phyloP scores from a whole-genome alignment of 2,113 vertebrate genomes.

The Uria lomvia region DNA sequence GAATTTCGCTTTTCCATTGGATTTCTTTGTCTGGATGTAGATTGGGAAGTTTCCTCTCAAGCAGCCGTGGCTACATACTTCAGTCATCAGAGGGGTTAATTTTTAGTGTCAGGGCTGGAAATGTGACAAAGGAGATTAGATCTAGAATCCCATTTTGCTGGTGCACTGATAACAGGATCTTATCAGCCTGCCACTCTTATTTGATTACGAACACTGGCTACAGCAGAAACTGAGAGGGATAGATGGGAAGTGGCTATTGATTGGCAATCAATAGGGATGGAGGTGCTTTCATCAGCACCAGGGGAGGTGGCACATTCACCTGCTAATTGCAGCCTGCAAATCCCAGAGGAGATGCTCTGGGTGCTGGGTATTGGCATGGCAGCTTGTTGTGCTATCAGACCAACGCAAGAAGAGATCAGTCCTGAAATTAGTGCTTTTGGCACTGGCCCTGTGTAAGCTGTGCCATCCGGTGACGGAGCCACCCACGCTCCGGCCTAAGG shows the following conservation, averaged over 20 bases:
- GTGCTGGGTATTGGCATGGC: not conserved
- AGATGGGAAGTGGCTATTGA: constrained; percentile 54
- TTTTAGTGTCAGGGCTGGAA: not conserved
- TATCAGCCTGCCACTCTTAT: constrained; percentile 44
- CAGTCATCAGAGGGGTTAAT: not conserved
- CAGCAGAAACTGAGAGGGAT: constrained; percentile 33
- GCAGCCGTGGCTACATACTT: not conserved
- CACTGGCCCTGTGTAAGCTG: not conserved
- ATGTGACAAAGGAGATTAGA: constrained; percentile 11
- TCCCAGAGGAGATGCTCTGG: not conserved
- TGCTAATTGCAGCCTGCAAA: constrained; percentile 16
- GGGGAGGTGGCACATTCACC: not conserved
- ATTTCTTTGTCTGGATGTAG: not conserved
- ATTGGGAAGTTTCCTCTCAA: not conserved
- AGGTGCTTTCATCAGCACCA: constrained; percentile 16
- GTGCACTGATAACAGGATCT: constrained; percentile 38
- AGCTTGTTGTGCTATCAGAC: not conserved
- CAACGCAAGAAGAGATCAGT: not conserved
- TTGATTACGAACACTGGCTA: constrained; percentile 47
- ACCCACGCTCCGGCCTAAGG: not conserved
- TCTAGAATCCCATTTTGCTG: constrained; percentile 34
- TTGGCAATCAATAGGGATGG: constrained; percentile 28
- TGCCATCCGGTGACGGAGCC: constrained; percentile 7
- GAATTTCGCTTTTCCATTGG: not conserved
- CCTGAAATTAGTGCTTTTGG: constrained; percentile 6